Percentiles rank a stretch among this genome's conserved stretches.
These are phyloP conservation scores for Aphelocoma coerulescens DNA, from an alignment of 2,113 vertebrate species.

Conservation along the genomic window DNA sequence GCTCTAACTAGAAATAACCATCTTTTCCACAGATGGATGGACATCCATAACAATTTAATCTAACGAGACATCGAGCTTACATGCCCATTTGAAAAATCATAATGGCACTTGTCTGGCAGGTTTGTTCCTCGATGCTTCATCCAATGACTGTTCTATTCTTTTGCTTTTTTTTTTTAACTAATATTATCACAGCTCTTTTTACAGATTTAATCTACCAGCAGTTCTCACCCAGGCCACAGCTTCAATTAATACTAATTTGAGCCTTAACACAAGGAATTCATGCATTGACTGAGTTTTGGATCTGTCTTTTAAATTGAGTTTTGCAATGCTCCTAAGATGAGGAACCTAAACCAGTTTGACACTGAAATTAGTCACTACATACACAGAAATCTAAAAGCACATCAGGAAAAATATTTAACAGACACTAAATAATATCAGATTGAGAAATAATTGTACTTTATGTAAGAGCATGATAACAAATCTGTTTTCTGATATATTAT, in stretches of 20 bases:
- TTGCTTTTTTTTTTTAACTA: not conserved
- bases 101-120: conserved; percentile 47
- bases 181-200: not conserved
- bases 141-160: not conserved
- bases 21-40: conserved; percentile 48
- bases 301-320: not conserved
- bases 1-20: conserved; percentile 8
- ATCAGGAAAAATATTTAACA: not conserved
- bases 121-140: not conserved
- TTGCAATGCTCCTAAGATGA: not conserved
- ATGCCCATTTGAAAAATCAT: conserved; percentile 42
- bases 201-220: not conserved
- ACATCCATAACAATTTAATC: conserved; percentile 44
- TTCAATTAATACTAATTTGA: conserved; percentile 25
- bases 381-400: not conserved
- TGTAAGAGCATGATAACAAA: not conserved
- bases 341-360: not conserved
- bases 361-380: not conserved
- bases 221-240: not conserved
- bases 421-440: not conserved
- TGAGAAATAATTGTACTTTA: not conserved
- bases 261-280: not conserved
- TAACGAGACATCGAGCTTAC: conserved; percentile 35
- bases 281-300: not conserved
- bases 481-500: not conserved